These are phyloP conservation scores for Apis laboriosa DNA, from an alignment of 1,140 invertebrate genomes.

Conservation along the genomic window DNA sequence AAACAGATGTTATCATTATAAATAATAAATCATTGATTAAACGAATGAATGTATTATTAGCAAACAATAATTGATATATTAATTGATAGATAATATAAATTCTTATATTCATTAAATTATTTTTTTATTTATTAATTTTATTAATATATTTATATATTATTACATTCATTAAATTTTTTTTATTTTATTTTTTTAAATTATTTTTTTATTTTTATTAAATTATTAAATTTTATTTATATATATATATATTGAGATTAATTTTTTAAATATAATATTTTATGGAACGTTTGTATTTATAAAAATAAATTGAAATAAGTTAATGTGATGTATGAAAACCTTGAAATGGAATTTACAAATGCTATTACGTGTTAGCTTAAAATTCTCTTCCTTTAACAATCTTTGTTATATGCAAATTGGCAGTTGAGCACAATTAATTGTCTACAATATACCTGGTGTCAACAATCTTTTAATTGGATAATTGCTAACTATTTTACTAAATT, in stretches of 20 bases:
- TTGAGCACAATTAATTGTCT: slow-evolving; percentile 14
- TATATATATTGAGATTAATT: no score
- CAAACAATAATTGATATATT: background rate
- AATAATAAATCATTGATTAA: background rate
- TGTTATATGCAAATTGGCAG: slow-evolving; percentile 5
- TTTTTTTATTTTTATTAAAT: no score
- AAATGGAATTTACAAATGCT: background rate
- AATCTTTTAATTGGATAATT: slow-evolving; percentile 11
- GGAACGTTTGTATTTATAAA: background rate
- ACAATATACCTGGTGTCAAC: background rate
- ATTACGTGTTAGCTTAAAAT: background rate
- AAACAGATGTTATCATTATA: background rate
- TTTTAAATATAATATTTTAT: no score
- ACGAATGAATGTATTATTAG: background rate
- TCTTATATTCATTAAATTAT: background rate
- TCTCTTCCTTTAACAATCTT: slow-evolving; percentile 7
- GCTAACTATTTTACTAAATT: slow-evolving; percentile 28
- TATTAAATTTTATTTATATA: no score
- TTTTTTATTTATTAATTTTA: background rate
- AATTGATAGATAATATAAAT: background rate
- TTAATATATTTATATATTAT: no score
- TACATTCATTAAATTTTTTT: no score
- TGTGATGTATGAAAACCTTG: background rate
- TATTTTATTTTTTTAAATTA: no score
- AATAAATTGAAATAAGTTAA: background rate